A percentile compares a stretch with the other conserved stretches of the same genome.
phyloP scores from a whole-genome alignment of 2,797 vertebrate genomes.

The Anabas testudineus region DNA sequence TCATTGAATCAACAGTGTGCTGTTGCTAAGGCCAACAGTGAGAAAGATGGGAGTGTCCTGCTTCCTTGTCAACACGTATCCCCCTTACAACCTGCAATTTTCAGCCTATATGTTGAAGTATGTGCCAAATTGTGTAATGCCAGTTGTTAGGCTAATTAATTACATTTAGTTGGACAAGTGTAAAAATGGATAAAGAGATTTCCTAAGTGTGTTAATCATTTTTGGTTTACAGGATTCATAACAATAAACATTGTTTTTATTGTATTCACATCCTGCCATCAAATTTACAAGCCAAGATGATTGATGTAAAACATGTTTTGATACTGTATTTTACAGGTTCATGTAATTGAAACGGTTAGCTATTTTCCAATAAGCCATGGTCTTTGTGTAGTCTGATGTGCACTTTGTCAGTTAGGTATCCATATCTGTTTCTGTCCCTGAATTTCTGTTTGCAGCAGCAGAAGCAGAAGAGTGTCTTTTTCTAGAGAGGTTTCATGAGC shows the following conservation, averaged over 20 bases:
- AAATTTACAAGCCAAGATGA: slow-evolving; percentile 30
- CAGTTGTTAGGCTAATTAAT: background rate
- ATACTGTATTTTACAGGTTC: background rate
- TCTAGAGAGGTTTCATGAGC: slow-evolving; percentile 87
- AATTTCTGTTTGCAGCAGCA: slow-evolving; percentile 81
- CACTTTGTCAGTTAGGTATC: slow-evolving; percentile 61
- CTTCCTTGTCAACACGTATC: slow-evolving; percentile 48
- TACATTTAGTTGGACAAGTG: background rate
- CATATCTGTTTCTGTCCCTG: slow-evolving; percentile 74
- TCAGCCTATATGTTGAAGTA: slow-evolving; percentile 10
- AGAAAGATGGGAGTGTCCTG: slow-evolving; percentile 50
- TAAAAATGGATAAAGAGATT: background rate
- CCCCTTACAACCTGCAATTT: slow-evolving; percentile 17
- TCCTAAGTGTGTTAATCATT: background rate
- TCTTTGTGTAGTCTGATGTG: slow-evolving; percentile 15
- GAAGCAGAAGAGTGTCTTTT: slow-evolving; percentile 81
- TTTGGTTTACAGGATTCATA: slow-evolving; percentile 17
- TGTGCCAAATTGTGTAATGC: background rate
- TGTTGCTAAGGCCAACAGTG: slow-evolving; percentile 71
- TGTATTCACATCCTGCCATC: slow-evolving; percentile 26
- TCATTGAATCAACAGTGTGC: slow-evolving; percentile 70
- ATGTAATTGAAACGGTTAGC: slow-evolving; percentile 28
- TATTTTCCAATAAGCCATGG: slow-evolving; percentile 23
- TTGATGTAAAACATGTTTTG: slow-evolving; percentile 1
- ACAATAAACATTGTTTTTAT: slow-evolving; percentile 19